Conservation (phyloP, 2,113 vertebrate genomes). For the Athene cunicularia region DNA sequence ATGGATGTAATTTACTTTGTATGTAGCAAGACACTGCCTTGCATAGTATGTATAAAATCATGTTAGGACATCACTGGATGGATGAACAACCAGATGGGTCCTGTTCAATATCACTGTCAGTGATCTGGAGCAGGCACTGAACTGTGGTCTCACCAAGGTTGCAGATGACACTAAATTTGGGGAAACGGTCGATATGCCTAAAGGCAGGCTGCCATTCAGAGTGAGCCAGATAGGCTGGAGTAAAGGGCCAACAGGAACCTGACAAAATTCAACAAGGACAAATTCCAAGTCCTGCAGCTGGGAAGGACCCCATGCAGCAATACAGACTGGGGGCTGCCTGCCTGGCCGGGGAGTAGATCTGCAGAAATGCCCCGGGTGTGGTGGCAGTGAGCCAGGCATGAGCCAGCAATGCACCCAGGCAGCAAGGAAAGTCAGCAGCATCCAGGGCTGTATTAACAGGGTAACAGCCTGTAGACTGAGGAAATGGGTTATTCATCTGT, state of each 20-base stretch:
- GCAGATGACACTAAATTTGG: background rate
- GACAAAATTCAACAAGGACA: background rate
- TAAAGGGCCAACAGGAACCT: background rate
- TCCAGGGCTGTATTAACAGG: background rate
- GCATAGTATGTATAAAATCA: background rate
- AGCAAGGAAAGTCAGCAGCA: background rate
- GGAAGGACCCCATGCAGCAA: background rate
- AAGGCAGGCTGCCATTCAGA: background rate
- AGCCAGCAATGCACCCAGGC: background rate
- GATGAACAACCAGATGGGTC: background rate
- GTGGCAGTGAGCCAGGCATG: background rate
- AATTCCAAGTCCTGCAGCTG: background rate
- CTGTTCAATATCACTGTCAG: background rate
- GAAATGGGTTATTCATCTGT: background rate
- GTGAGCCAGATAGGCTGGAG: background rate
- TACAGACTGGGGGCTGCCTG: background rate
- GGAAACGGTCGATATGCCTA: background rate
- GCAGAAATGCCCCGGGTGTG: background rate
- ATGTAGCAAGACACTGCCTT: background rate
- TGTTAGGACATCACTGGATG: background rate
- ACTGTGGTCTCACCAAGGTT: background rate
- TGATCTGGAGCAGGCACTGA: background rate
- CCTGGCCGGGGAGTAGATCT: background rate
- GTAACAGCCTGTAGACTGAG: accelerated
- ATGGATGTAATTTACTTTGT: background rate